Conservation (phyloP, 2,888 invertebrate genomes). For the Athrips mouffetella region DNA sequence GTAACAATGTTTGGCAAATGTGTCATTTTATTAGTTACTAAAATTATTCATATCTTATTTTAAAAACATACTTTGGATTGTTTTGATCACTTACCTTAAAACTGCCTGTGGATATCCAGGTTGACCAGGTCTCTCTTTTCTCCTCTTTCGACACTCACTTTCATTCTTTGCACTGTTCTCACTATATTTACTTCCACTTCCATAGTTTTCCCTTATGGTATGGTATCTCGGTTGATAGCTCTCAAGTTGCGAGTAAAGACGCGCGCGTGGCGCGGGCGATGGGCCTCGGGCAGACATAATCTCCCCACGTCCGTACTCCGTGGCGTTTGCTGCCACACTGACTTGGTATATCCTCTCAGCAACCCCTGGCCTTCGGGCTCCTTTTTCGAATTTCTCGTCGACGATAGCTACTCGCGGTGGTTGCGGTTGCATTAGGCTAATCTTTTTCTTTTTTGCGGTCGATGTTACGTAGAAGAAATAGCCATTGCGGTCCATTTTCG, state of each 20-base stretch:
- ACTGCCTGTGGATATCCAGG: slow-evolving; percentile 46
- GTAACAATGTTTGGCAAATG: too few species aligned
- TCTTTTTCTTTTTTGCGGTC: slow-evolving; percentile 76
- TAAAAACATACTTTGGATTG: not conserved
- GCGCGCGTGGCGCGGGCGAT: slow-evolving; percentile 67
- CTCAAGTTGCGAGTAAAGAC: slow-evolving; percentile 68
- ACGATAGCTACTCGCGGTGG: slow-evolving; percentile 68
- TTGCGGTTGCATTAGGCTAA: slow-evolving; percentile 71
- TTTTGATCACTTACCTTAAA: slow-evolving; percentile 46
- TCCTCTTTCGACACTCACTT: slow-evolving; percentile 62
- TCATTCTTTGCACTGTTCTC: slow-evolving; percentile 65
- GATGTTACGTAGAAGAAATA: slow-evolving; percentile 72
- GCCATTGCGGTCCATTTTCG: slow-evolving; percentile 73
- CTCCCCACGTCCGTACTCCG: slow-evolving; percentile 51
- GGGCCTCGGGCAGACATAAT: slow-evolving; percentile 57
- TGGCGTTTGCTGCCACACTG: slow-evolving; percentile 58
- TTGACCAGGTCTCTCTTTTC: slow-evolving; percentile 55
- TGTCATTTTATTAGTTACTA: too few species aligned
- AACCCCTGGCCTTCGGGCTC: slow-evolving; percentile 52
- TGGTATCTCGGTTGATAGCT: slow-evolving; percentile 74
- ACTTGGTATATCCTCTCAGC: slow-evolving; percentile 50
- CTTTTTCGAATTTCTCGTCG: slow-evolving; percentile 47
- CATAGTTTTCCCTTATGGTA: slow-evolving; percentile 61
- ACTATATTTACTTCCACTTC: slow-evolving; percentile 8
- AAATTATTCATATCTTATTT: not conserved